Base-by-base conservation (phyloP, 2,888 invertebrate species). In the Ashinkailepas kermadecensis region DNA sequence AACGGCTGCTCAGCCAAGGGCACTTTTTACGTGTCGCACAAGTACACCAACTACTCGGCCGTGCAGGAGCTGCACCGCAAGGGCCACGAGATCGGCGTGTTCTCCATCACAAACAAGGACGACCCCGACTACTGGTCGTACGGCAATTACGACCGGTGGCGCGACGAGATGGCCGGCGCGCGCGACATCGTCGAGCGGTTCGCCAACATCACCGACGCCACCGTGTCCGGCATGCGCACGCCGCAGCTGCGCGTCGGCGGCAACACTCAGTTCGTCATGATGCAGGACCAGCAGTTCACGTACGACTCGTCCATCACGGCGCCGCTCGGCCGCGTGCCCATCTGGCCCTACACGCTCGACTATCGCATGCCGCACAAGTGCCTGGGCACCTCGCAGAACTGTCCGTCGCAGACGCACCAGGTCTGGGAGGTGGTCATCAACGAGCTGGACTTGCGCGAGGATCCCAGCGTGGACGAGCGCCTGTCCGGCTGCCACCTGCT, bases 371-470 rank as follows among this genome's bases (percentile, higher is more conserved):
- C 96, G 0, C 96, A 97, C 89, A 95, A 94, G 88, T 96, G 96
- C 88, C 95, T 95, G 88, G 95, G 95, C 84, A 96, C 96, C 87
- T 95, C 95, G 23, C 95, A 95, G 87, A 96, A 96, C 88, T 96
- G 96, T 86, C 96, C 96, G 54, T 87, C 87, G 58, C 85, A 87
- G 81, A 94, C 94, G 86, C 96, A 96, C 86, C 95, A 96, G 57
- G 95, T 96, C 74, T 96, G 96, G 96, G 96, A 96, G 89, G 96
- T 96, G 92, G 96, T 96, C 81, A 95, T 96, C 95, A 96, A 96
- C 87, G 96, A 96, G 87, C 89, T 96, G 85, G 96, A 96, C 88
- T 92, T 96, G 88, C 92, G 96, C 88, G 96, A 96, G 87, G 96
- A 96, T 86, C 96, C 96, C 9, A 94, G 94, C 10, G 96, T 96